Base-by-base conservation (phyloP, 2,888 invertebrate species). In the Adelphocoris suturalis region DNA sequence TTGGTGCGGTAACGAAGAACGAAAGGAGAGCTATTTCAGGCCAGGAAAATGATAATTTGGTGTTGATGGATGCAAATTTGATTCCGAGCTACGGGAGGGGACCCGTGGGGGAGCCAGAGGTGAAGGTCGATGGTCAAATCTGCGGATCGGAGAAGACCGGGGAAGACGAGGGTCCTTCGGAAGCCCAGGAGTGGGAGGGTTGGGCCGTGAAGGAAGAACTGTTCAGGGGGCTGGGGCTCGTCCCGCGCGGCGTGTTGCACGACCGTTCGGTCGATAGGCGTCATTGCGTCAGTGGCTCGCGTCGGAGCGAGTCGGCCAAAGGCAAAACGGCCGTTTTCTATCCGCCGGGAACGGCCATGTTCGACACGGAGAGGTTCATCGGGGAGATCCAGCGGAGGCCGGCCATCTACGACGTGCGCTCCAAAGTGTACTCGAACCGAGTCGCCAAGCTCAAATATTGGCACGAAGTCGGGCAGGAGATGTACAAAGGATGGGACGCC, bases 341-440 rank as follows among this genome's bases (percentile, higher is more conserved):
- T 37, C 55, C 78, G 28, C 47, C 88, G 88, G 76, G 61, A n/a
- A 19, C 88, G 19, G 37, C 89, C 19, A 91, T 91, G 91, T 91
- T 91, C 88, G 91, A 91, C 89, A 91, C 91, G 23, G 91, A 91
- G 75, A 89, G 86, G 37, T 91, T 91, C 85, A 91, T 91, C 90
- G 88, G 90, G 78, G 91, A 91, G 47, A 90, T 91, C 27, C 81
- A 86, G 61, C 90, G 82, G 86, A 61, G 91, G 61, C 91, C 91
- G 47, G 91, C 91, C 1, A 89, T 91, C n/a, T 91, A 91, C 91
- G 90, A 90, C 86, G 57, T 90, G 23, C 75, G 82, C 23, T 90
- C 90, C 68, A 85, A 82, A 28, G 76, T 86, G 27, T 90, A 90
- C 57, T 89, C 89, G 47, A 86, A 89, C 78, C 89, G 90, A 28